These are phyloP conservation scores for Streptopelia turtur DNA, from an alignment of 2,797 vertebrate genomes.

Conservation along the genomic window DNA sequence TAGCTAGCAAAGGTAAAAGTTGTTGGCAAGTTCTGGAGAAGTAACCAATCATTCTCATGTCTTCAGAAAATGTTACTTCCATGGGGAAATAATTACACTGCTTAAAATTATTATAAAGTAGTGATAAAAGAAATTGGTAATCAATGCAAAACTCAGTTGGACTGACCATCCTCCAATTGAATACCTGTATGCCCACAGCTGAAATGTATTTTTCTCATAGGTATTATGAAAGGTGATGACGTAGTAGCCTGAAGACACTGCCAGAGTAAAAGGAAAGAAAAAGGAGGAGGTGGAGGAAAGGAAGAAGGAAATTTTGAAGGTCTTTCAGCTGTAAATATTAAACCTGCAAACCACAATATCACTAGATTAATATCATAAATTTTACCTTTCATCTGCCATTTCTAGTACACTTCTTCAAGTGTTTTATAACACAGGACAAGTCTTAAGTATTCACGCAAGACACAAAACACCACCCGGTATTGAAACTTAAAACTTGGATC, in stretches of 20 bases:
- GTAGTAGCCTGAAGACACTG: neutral
- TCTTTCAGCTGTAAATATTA: neutral
- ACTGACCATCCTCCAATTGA: neutral
- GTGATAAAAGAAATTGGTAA: neutral
- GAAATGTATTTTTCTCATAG: neutral
- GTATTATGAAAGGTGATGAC: neutral
- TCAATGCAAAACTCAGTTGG: neutral
- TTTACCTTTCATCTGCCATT: neutral
- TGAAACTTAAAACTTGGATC: neutral
- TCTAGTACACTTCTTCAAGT: neutral
- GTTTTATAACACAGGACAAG: neutral
- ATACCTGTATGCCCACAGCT: neutral
- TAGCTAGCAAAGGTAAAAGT: neutral
- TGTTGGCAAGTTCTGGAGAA: neutral
- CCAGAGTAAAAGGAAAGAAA: neutral
- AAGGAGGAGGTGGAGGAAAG: neutral
- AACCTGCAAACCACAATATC: neutral
- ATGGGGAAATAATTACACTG: neutral
- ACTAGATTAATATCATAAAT: neutral
- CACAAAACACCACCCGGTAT: neutral
- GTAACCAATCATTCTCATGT: neutral
- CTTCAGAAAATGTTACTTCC: conserved; percentile 28
- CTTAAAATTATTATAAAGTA: neutral
- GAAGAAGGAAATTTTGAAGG: neutral
- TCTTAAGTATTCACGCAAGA: neutral